Base-by-base conservation (phyloP, 1,140 invertebrate genomes). In the Ganaspis sp. region DNA sequence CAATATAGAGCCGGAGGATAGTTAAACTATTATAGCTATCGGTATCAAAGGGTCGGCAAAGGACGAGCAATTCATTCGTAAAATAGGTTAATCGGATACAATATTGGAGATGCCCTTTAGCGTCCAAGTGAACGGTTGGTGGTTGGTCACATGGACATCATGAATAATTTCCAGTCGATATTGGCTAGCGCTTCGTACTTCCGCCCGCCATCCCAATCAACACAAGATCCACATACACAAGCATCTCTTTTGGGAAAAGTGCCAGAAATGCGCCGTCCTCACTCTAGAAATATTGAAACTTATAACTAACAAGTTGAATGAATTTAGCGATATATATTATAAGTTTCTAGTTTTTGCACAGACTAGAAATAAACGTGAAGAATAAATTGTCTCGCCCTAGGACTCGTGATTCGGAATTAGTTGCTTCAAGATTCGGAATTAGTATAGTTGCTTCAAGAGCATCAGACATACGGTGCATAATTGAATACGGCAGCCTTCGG, bases 81-180 rank as follows among this genome's bases (percentile, higher is more conserved):
- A 84, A 85, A 84, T 82, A 77, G 85, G 82, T 86, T 87, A 87
- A 86, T 87, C 85, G 82, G 81, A 85, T 83, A 84, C 84, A 53
- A 9, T 26, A 26, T 64, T 64, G 23, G 54, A 64, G 54, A 64
- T 64, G 54, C 54, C 54, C 54, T 64, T 64, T 64, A 64, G 1
- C 54, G 26, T 64, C 21, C 23, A 29, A 64, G 54, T 64, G 54
- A 64, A 26, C 54, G 54, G 9, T 26, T 64, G 54, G 54, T 72
- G 73, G 77, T 69, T 75, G 72, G 76, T 75, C 42, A 45, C 42
- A 45, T 69, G 70, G 54, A 12, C 54, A 21, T 54, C 70, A 78
- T 80, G 76, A 80, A 78, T 78, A 75, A 80, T 80, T 80, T 78
- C 19, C 26, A 40, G 73, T 64, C 54, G 54, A 64, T 64, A 64